These are phyloP conservation scores for Hydrochoerus hydrochaeris DNA, from an alignment of 2,113 vertebrate species.

Conservation along the genomic window DNA sequence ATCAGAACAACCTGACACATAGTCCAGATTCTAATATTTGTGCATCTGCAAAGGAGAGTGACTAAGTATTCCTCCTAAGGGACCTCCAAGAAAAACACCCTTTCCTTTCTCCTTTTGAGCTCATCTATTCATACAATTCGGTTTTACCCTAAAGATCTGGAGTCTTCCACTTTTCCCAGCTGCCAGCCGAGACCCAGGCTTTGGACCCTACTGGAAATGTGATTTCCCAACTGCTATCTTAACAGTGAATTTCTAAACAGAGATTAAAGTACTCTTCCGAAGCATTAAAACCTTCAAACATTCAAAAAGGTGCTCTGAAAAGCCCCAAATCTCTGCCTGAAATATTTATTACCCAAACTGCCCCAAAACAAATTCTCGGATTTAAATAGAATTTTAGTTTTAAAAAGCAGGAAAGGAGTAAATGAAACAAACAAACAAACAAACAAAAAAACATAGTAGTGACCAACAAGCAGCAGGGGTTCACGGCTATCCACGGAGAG, in stretches of 20 bases:
- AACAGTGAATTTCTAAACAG: conserved; percentile 48
- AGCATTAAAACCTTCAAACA: background rate
- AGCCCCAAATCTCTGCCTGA: background rate
- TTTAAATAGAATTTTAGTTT: background rate
- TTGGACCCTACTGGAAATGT: background rate
- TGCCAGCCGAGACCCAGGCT: background rate
- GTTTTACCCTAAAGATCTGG: background rate
- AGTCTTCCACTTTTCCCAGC: background rate
- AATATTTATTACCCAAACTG: background rate
- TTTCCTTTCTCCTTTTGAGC: background rate
- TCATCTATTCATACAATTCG: background rate
- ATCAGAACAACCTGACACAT: background rate
- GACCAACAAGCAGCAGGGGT: background rate
- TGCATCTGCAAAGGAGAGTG: background rate
- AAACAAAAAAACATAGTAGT: background rate
- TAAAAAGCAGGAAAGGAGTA: background rate
- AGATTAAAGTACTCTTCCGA: background rate
- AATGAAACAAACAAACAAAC: no score
- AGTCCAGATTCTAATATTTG: background rate
- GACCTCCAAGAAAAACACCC: background rate
- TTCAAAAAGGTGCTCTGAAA: background rate
- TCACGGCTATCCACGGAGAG: background rate
- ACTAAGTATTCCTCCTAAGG: background rate
- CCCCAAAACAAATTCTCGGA: background rate
- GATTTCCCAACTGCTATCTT: background rate